These are phyloP conservation scores for Anticlea derivata DNA, from an alignment of 2,888 invertebrate genomes.

Conservation along the genomic window DNA sequence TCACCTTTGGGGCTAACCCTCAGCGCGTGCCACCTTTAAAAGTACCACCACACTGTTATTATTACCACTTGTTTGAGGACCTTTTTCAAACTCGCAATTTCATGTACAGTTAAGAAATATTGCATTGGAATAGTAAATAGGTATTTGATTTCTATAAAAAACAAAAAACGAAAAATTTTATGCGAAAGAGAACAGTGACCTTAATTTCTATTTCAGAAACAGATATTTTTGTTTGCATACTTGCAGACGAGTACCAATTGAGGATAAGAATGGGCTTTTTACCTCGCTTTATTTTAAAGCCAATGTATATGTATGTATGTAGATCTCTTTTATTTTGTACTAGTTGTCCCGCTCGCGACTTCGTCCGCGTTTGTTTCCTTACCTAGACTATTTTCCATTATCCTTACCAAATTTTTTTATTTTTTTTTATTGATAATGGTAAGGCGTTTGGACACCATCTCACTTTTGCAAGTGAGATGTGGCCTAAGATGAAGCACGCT, in stretches of 20 bases:
- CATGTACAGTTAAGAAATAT: conserved; percentile 1
- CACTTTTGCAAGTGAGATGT: no score
- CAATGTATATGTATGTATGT: neutral
- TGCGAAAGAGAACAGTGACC: conserved; percentile 32
- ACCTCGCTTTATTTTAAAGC: conserved; percentile 13
- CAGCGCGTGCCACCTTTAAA: conserved; percentile 49
- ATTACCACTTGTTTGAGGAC: conserved; percentile 15
- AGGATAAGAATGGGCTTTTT: conserved; percentile 27
- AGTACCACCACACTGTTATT: conserved; percentile 29
- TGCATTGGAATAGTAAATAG: conserved; percentile 22
- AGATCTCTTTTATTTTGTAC: neutral
- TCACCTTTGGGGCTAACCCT: conserved; percentile 42
- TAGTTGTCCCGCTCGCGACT: no score
- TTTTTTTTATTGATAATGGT: no score
- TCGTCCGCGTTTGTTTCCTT: no score
- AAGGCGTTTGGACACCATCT: no score
- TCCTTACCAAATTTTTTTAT: no score
- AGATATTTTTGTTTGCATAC: conserved; percentile 17
- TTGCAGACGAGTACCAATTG: conserved; percentile 18
- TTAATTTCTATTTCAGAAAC: conserved; percentile 32
- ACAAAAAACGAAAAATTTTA: conserved; percentile 36
- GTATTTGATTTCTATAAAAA: conserved; percentile 30
- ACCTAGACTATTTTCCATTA: no score
- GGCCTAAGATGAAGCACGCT: no score
- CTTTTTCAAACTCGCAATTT: conserved; percentile 15